Evolutionary conservation across 2,888 invertebrate species (phyloP).

Genomic region (Icerya purchasi): DNA sequence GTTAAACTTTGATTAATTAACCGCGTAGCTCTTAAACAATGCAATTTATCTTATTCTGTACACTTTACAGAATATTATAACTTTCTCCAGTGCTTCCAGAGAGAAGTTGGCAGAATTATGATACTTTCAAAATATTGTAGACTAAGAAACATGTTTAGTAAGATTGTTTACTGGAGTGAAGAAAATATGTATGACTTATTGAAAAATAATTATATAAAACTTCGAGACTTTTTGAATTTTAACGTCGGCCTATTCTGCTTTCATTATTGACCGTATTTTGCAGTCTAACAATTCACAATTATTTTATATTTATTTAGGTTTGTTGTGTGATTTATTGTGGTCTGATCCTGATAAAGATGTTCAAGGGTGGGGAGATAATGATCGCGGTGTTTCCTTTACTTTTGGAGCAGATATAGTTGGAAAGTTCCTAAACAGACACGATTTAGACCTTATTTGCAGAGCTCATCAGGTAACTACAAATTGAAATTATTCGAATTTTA

Average conservation of each 20-base stretch:
- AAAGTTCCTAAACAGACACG: slow-evolving; percentile 88
- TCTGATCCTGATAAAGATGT: slow-evolving; percentile 91
- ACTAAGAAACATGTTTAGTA: no score
- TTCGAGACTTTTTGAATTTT: background rate
- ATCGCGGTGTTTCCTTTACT: slow-evolving; percentile 93
- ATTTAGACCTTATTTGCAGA: slow-evolving; percentile 88
- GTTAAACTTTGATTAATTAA: no score
- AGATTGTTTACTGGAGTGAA: no score
- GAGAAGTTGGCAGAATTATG: no score
- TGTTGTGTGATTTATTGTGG: slow-evolving; percentile 92
- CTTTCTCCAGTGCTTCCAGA: no score
- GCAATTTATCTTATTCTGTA: no score
- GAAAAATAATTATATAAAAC: background rate
- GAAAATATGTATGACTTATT: no score
- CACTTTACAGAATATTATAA: no score
- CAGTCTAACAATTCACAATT: background rate
- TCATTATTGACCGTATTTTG: background rate
- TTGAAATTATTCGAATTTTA: slow-evolving; percentile 7
- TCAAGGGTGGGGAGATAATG: slow-evolving; percentile 91
- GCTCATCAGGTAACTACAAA: slow-evolving; percentile 61
- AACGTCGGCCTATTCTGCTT: background rate
- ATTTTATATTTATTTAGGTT: slow-evolving; percentile 31
- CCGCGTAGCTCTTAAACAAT: no score
- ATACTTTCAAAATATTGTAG: no score
- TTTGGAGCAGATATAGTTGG: slow-evolving; percentile 94